Base-by-base conservation (phyloP, 2,888 invertebrate genomes). In the Zygaena filipendulae region DNA sequence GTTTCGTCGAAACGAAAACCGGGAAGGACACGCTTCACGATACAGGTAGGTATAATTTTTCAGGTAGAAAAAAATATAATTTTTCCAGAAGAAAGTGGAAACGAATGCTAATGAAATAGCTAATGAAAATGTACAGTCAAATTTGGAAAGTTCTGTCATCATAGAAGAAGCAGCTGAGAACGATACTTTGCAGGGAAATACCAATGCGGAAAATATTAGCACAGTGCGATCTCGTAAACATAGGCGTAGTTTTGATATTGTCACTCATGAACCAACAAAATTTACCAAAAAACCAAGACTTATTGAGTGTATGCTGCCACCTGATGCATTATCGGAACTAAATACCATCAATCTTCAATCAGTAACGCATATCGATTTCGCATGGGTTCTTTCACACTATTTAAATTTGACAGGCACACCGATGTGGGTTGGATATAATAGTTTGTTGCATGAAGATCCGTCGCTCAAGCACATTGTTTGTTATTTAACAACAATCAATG, bases 1-100 rank as follows among this genome's bases (percentile, higher is more conserved):
- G 39, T 6, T 39, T 30, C 18, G 33, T 40, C 1, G 40, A 40
- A 13, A 40, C 40, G 7, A 10, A 8, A 2, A 22, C 9, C 27
- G 39, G 36, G 1, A 39, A 39, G 25, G 36, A 39, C 16, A 39
- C 34, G 4, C 27, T 42, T 2, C 38, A 42, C 23, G 36, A 38
- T 21, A 40, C 34, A n/a, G 3, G 42, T 35, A 13, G 37, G 37
- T 13, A 37, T 33, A 16, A 35, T 38, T 32, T 38, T 21, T 29
- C 33, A 35, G 30, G 24, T 20, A 7, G 21, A 27, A 13, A 21
- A 21, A n/a, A n/a, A n/a, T n/a, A n/a, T n/a, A n/a, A n/a, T n/a
- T n/a, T n/a, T n/a, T n/a, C n/a, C n/a, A n/a, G n/a, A n/a, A n/a
- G 27, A 4, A 16, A n/a, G n/a, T n/a, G n/a, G n/a, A n/a, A n/a